Evolutionary conservation across 1,140 invertebrate genomes (phyloP).

Genomic region (Arion vulgaris): DNA sequence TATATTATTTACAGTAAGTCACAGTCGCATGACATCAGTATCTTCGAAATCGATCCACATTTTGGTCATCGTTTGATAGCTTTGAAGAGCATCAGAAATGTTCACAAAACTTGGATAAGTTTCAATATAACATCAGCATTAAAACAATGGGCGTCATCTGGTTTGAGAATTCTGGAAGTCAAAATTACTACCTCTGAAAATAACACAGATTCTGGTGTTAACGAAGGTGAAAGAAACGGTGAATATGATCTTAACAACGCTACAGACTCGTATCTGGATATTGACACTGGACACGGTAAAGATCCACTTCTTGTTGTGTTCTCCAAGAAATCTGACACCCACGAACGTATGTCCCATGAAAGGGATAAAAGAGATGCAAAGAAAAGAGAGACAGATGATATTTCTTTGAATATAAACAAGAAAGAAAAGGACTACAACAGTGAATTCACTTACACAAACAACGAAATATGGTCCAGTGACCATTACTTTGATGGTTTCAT

Average conservation of each 20-base stretch:
- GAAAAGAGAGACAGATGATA: not conserved
- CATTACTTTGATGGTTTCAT: not conserved
- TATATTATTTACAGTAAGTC: not conserved
- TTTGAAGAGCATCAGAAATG: not conserved
- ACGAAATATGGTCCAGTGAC: not conserved
- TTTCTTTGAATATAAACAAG: not conserved
- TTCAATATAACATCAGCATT: constrained; percentile 12
- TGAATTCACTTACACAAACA: not conserved
- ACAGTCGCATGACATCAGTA: not conserved
- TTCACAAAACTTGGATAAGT: constrained; percentile 57
- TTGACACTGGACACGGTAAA: constrained; percentile 71
- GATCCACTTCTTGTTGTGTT: constrained; percentile 63
- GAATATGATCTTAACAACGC: not conserved
- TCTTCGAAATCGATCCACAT: not conserved
- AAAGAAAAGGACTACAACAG: not conserved
- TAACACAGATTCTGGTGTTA: not conserved
- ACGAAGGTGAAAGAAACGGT: not conserved
- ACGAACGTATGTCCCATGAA: constrained; percentile 55
- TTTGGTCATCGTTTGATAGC: not conserved
- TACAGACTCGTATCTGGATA: constrained; percentile 67
- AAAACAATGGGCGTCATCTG: not conserved
- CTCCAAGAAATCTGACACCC: constrained; percentile 55
- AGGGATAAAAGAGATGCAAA: constrained; percentile 36
- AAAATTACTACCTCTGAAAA: not conserved
- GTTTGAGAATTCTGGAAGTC: constrained; percentile 1